A percentile compares a stretch with the other conserved stretches of the same genome.
Conservation (phyloP, 2,888 invertebrate genomes). For the Epinotia demarniana region DNA sequence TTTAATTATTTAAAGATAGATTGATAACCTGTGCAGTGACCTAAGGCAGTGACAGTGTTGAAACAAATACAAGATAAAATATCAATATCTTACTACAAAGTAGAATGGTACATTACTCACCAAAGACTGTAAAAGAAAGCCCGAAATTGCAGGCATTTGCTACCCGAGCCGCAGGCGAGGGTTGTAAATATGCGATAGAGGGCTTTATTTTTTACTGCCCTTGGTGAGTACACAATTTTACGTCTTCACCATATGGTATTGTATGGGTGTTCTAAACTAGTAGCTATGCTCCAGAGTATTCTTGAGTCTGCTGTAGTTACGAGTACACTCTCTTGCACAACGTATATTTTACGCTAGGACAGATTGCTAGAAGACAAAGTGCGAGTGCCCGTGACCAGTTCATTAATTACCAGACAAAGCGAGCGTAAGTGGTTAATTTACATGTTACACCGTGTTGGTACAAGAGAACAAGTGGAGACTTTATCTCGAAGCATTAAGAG, state of each 20-base stretch:
- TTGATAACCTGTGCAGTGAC: no score
- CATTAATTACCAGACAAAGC: slow-evolving; percentile 33
- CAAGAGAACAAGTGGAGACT: slow-evolving; percentile 8
- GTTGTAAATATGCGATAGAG: no score
- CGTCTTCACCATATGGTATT: no score
- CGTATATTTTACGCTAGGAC: slow-evolving; percentile 15
- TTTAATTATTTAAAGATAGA: background rate
- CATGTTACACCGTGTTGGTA: slow-evolving; percentile 5
- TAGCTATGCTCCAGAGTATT: background rate
- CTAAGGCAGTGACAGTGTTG: background rate
- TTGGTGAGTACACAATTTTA: no score
- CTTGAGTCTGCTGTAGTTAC: background rate
- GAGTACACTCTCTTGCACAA: background rate
- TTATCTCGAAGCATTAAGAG: slow-evolving; percentile 13
- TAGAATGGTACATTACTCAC: no score
- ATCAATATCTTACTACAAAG: background rate
- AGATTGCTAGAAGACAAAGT: slow-evolving; percentile 20
- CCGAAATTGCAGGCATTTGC: no score
- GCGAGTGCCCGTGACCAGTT: slow-evolving; percentile 13
- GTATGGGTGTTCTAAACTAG: background rate
- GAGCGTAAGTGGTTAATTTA: slow-evolving; percentile 35
- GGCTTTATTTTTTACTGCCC: no score
- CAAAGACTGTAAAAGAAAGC: no score
- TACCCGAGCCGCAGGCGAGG: no score
- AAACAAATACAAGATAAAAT: background rate